These are phyloP conservation scores for Engraulis encrasicolus DNA, from an alignment of 2,113 vertebrate genomes.

Conservation along the genomic window DNA sequence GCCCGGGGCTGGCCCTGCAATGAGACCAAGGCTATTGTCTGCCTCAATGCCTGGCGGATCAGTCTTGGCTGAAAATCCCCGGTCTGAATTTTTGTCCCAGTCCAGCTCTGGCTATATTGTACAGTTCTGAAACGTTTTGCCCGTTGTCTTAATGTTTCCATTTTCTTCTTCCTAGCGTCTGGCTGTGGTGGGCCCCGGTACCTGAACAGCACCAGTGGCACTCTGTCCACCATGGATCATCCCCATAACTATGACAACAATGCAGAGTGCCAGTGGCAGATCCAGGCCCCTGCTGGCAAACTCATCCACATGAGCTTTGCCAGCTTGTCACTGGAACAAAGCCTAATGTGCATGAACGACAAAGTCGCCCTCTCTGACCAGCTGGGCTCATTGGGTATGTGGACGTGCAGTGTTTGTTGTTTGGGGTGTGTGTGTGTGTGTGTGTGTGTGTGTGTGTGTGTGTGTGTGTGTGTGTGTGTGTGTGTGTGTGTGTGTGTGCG, in stretches of 20 bases:
- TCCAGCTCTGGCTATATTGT: too few species aligned
- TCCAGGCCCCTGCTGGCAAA: conserved; percentile 67
- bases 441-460: background rate
- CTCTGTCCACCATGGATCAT: conserved; percentile 67
- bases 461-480: conserved; percentile 13
- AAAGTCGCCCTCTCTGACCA: conserved; percentile 68
- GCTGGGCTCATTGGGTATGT: conserved; percentile 66
- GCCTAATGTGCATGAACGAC: conserved; percentile 67
- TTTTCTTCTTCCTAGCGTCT: conserved; percentile 58
- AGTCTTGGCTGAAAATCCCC: too few species aligned
- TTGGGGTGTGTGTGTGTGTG: too few species aligned
- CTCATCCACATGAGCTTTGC: conserved; percentile 71
- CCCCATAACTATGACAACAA: conserved; percentile 69
- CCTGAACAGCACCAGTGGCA: conserved; percentile 59
- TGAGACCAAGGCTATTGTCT: too few species aligned
- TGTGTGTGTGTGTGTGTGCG: conserved; percentile 27
- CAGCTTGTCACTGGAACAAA: conserved; percentile 76
- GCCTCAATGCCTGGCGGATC: too few species aligned
- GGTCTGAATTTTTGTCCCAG: too few species aligned
- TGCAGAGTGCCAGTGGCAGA: conserved; percentile 74
- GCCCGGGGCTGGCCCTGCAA: too few species aligned
- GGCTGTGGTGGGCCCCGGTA: conserved; percentile 73
- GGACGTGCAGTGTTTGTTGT: too few species aligned
- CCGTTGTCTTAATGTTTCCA: too few species aligned
- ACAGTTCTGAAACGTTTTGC: too few species aligned